Percentiles rank a stretch among this genome's conserved stretches.
Conservation (phyloP, 92 coral and sea anemone genomes). For the Siderastrea siderea region DNA sequence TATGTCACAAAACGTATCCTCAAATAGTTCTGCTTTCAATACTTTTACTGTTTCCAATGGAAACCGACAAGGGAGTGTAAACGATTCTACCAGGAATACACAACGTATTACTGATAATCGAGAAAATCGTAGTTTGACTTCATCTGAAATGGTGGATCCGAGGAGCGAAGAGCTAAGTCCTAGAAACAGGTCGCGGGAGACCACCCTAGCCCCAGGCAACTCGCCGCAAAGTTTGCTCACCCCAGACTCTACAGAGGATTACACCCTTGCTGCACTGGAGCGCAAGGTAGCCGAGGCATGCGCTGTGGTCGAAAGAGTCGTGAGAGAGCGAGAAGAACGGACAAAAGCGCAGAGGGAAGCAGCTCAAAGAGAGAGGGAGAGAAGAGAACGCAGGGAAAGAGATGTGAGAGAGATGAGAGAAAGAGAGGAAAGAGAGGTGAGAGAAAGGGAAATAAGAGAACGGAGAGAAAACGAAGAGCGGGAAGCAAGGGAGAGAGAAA, state of each 20-base stretch:
- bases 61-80: background rate
- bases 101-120: background rate
- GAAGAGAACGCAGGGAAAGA: conserved; percentile 14
- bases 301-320: conserved; percentile 51
- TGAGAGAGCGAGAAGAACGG: conserved; percentile 30
- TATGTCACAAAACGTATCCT: background rate
- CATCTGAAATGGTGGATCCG: background rate
- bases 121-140: background rate
- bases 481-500: conserved; percentile 25
- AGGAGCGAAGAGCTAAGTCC: background rate
- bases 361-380: conserved; percentile 25
- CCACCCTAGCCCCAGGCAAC: background rate
- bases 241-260: background rate
- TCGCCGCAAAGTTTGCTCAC: background rate
- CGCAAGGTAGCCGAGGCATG: conserved; percentile 64
- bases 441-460: background rate
- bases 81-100: background rate
- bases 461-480: background rate
- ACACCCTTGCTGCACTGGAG: conserved; percentile 17
- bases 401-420: conserved; percentile 10
- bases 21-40: background rate
- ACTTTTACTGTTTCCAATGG: background rate
- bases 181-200: background rate
- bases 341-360: conserved; percentile 13
- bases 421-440: conserved; percentile 3